Percentiles rank a stretch among this genome's conserved stretches.
Conservation (phyloP, 2,113 vertebrate genomes). For the Gnathochromis pfefferi region DNA sequence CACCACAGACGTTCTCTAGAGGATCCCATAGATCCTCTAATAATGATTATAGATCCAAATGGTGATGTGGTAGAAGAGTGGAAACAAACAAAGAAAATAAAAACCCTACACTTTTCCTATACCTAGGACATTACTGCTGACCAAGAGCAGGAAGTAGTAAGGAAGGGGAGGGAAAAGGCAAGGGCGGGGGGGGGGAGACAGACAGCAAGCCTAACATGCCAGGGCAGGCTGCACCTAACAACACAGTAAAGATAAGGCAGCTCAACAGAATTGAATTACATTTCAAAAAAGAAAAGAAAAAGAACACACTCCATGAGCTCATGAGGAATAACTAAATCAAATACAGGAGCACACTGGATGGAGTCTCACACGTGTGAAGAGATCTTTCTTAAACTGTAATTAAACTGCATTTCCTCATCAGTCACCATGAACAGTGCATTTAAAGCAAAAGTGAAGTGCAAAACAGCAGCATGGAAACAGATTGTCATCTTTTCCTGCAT, state of each 20-base stretch:
- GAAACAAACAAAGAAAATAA: background rate
- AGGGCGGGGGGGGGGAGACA: background rate
- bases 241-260: background rate
- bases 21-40: background rate
- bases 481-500: background rate
- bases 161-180: background rate
- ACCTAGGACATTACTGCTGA: constrained; percentile 55
- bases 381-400: background rate
- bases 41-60: background rate
- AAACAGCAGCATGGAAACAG: background rate
- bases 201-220: constrained; percentile 35
- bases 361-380: background rate
- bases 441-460: background rate
- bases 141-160: background rate
- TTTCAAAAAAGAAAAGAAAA: background rate
- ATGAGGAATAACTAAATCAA: background rate
- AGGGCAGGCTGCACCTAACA: background rate
- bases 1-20: background rate
- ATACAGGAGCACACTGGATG: background rate
- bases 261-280: background rate
- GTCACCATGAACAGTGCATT: background rate
- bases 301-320: background rate
- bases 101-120: background rate
- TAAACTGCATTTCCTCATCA: background rate
- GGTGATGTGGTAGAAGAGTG: background rate